Conservation (phyloP, 2,888 invertebrate species). For the Xylocampa areola region DNA sequence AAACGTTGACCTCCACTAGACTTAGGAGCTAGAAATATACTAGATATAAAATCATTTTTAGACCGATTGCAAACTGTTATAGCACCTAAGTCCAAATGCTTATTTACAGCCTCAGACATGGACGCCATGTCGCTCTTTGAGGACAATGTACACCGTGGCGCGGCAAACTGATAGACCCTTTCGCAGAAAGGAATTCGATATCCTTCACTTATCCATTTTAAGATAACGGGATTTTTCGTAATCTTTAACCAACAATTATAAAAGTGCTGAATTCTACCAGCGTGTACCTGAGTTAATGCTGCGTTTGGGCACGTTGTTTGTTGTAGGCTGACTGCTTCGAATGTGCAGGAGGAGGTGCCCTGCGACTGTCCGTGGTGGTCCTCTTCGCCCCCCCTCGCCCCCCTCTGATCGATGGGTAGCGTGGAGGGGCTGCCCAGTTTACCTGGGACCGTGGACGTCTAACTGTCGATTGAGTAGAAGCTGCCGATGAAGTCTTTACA, state of each 20-base stretch:
- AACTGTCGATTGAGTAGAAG: not conserved
- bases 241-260: slow-evolving; percentile 15
- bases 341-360: not conserved
- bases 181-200: not conserved
- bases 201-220: slow-evolving; percentile 4
- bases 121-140: too few species aligned
- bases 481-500: too few species aligned
- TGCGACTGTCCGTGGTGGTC: not conserved
- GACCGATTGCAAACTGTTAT: slow-evolving; percentile 25
- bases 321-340: not conserved
- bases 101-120: too few species aligned
- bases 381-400: slow-evolving; percentile 38
- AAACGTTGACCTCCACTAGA: slow-evolving; percentile 43
- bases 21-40: slow-evolving; percentile 45
- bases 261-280: slow-evolving; percentile 12
- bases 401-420: slow-evolving; percentile 35
- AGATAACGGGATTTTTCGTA: not conserved
- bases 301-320: not conserved
- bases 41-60: slow-evolving; percentile 40
- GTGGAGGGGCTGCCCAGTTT: slow-evolving; percentile 52
- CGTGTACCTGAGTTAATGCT: slow-evolving; percentile 11
- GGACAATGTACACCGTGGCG: too few species aligned
- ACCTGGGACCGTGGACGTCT: slow-evolving; percentile 34
- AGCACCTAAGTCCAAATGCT: slow-evolving; percentile 32
- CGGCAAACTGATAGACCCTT: not conserved